A percentile compares a stretch with the other conserved stretches of the same genome.
Conservation (phyloP, 1,140 invertebrate genomes). For the Ptiloglossa arizonensis region DNA sequence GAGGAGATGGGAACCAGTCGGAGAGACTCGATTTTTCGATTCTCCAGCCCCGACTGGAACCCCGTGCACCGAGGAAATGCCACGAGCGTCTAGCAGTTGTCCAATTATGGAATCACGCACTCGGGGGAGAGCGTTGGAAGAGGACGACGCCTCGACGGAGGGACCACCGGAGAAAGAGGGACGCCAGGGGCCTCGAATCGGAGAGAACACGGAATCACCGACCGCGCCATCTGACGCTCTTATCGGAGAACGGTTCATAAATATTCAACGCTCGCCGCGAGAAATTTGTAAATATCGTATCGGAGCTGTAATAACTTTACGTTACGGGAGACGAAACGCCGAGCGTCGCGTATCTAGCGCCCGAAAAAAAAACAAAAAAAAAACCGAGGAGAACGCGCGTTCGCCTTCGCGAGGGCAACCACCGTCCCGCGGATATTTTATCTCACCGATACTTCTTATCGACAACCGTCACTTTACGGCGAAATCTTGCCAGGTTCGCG, state of each 20-base stretch:
- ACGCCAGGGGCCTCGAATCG: not conserved
- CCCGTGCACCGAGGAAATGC: not conserved
- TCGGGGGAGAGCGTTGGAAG: not conserved
- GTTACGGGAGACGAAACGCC: not conserved
- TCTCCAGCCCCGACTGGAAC: not conserved
- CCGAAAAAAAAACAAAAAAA: no score
- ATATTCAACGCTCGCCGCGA: conserved; percentile 6
- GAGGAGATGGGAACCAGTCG: not conserved
- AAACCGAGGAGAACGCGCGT: no score
- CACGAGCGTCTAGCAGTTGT: not conserved
- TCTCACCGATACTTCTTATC: conserved; percentile 3
- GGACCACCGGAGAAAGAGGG: no score
- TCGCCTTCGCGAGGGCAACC: not conserved
- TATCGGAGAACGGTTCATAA: not conserved
- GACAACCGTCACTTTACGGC: not conserved
- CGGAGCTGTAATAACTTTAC: conserved; percentile 10
- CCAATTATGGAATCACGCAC: conserved; percentile 15
- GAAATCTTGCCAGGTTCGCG: not conserved
- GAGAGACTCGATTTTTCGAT: conserved; percentile 1
- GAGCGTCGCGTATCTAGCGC: no score
- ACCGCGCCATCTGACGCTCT: conserved; percentile 18
- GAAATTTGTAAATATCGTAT: conserved; percentile 32
- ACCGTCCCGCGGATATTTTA: not conserved
- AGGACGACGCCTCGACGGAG: not conserved
- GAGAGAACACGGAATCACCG: not conserved